Evolutionary conservation across 1,140 invertebrate genomes (phyloP), one percentile per base, ranked within the genome.

Genomic region (Drosophila grimshawi): DNA sequence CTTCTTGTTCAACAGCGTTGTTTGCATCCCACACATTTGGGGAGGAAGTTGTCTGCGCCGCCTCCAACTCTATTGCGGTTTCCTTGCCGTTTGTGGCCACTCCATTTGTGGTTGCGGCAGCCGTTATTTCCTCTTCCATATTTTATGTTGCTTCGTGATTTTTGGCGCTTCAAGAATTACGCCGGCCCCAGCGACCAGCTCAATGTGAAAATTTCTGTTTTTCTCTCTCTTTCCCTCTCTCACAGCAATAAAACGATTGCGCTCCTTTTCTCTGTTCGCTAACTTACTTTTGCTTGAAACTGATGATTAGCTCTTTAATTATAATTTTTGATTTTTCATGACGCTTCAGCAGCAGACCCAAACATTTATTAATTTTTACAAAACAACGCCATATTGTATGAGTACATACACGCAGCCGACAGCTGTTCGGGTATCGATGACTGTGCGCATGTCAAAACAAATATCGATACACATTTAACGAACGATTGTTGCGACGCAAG

Each of bases 331-430:
- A 46, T 52, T 76, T 66, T 66, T 80, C 48, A 43, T 61, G 60
- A 45, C 55, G 61, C 76, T 81, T 68, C 10, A 35, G 35, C 11
- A 8, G 48, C 49, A 35, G 6, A 2, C 10, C 19, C 52, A 57
- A 68, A 52, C 56, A 57, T 59, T 70, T 59, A 39, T 59, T 32
- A 45, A 52, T 64, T 75, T 75, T 63, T 59, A 70, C 59, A 70
- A 55, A 70, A 70, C 60, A 70, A 63, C 66, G 81, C 81, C 81
- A 85, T 85, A 77, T 85, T 85, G 81, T 51, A 83, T 86, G 79
- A 69, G 74, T 83, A 83, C 75, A 82, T 64, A 73, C 68, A 83
- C 80, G 46, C 60, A 61, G 55, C 49, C 8, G 4, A 52, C 78
- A 86, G 81, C 81, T 81, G 81, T 75, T 4, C 30, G 0, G 27